phyloP scores from a whole-genome alignment of 2,888 invertebrate species.

The Erebia epiphron region DNA sequence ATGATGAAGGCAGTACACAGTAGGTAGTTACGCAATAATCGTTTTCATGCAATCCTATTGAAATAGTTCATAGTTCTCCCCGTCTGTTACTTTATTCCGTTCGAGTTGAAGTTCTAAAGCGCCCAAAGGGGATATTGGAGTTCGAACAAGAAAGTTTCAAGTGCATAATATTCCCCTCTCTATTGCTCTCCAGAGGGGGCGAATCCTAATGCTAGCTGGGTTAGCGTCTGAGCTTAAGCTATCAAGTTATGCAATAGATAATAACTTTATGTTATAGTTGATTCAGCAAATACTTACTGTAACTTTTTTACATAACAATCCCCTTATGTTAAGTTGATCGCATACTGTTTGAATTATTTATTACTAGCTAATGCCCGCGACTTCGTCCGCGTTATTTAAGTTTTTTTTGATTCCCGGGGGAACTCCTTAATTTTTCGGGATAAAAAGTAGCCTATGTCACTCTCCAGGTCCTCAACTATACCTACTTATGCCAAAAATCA shows the following conservation, averaged over 20 bases:
- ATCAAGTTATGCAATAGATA: conserved; percentile 3
- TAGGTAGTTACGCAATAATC: background rate
- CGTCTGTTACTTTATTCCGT: conserved; percentile 30
- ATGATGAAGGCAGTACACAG: too few species aligned
- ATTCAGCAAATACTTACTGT: background rate
- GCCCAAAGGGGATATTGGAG: conserved; percentile 32
- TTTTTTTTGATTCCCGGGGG: too few species aligned
- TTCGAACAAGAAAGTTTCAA: conserved; percentile 50
- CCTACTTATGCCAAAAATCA: too few species aligned
- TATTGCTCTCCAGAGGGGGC: conserved; percentile 11
- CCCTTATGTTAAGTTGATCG: too few species aligned
- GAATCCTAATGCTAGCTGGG: conserved; percentile 2
- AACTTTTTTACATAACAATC: too few species aligned
- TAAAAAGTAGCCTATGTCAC: too few species aligned
- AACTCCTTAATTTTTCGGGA: too few species aligned
- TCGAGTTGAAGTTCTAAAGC: conserved; percentile 41
- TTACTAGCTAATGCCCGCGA: background rate
- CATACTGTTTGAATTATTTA: too few species aligned
- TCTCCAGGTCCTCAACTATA: too few species aligned
- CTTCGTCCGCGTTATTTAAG: too few species aligned
- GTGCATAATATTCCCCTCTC: conserved; percentile 45
- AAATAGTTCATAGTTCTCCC: background rate
- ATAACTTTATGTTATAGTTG: background rate
- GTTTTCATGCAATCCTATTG: conserved; percentile 5
- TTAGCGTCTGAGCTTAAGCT: conserved; percentile 8